Base-by-base conservation (phyloP, 53 echinoderm and acorn worm genomes). In the Antedon mediterranea region DNA sequence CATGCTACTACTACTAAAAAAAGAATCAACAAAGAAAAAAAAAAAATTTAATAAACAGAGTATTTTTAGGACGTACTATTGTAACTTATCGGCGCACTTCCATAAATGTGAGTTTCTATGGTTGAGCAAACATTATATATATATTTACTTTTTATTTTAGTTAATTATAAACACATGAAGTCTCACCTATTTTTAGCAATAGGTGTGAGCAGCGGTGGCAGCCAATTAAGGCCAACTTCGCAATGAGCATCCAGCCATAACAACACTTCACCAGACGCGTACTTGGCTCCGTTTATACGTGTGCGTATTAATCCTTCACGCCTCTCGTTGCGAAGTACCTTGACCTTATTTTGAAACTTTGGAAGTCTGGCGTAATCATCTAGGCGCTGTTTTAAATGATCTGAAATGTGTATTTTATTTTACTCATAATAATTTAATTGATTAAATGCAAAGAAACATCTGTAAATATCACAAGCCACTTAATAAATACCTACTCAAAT, bases 201-300 rank as follows among this genome's bases (percentile, higher is more conserved):
- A 0, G 95, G 95, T 74, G 91, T 79, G 28, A 94, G 81, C 23
- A 94, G 82, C 13, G 95, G 95, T n/a, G 95, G 89, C 20, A 94
- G 75, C 95, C 95, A 94, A 72, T 94, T 94, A 43, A 82, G 73
- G 28, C 94, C 94, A 9, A 91, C 91, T 76, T 94, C 94, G 71
- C 94, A 94, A 76, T 94, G 94, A 78, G 94, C 95, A 72, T 94
- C 95, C 78, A 94, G 75, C 95, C 95, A 94, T 28, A 94, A 75
- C 42, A 94, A 79, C 3, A 94, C 95, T 26, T 94, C 95, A 31
- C 89, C 95, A 20, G 85, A 79, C 0, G 95, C 80, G n/a, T 89
- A 84, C 71, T 80, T 85, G 31, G 91, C 95, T 26, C 95, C 95
- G 33, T 89, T 89, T 71, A 91, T 94, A 76, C 95, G 83, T 15